Base-by-base conservation (phyloP, 2,113 vertebrate genomes). In the Apteryx owenii region DNA sequence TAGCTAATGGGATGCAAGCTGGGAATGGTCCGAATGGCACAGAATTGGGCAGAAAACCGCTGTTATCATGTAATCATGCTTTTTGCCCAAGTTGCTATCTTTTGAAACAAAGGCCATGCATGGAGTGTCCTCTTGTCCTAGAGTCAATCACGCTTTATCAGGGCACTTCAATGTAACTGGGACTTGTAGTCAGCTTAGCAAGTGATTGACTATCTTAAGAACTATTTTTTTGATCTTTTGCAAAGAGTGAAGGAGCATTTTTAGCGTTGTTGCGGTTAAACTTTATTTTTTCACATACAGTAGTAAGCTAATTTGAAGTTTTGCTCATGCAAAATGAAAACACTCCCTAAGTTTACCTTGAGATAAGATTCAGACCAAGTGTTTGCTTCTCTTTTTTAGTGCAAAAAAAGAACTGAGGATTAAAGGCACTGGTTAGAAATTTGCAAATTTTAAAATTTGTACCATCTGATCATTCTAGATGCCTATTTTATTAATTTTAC, bases 291-390 rank as follows among this genome's bases (percentile, higher is more conserved):
- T 58, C 73, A 7, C 54, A 20, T 92, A n/a, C 84, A 93, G 40
- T 54, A 71, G 50, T 51, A 44, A 91, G 38, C 64, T 76, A n/a
- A 44, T 91, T 81, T 28, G 60, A 95, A 95, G 71, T 80, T 94
- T 78, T 72, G 44, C 75, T 78, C 7, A 1, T 28, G 10, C 19
- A 54, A 70, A 94, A 64, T 71, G 50, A 90, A 88, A 88, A 33
- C 20, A 2, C 21, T 66, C 18, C 11, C 1, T 5, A 88, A 80
- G 48, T 85, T 88, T 91, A 23, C 71, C 82, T 88, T 3, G 9
- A 85, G 81, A 85, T 92, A 53, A 70, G 40, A 33, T 89, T 88
- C 2, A 1, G 79, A 68, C 19, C 14, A 21, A 19, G 12, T 71
- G 9, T 87, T 85, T 76, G 38, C 60, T 71, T 77, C 75, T 4